These are phyloP conservation scores for Eretmocerus hayati DNA, from an alignment of 2,888 invertebrate species.

Conservation along the genomic window DNA sequence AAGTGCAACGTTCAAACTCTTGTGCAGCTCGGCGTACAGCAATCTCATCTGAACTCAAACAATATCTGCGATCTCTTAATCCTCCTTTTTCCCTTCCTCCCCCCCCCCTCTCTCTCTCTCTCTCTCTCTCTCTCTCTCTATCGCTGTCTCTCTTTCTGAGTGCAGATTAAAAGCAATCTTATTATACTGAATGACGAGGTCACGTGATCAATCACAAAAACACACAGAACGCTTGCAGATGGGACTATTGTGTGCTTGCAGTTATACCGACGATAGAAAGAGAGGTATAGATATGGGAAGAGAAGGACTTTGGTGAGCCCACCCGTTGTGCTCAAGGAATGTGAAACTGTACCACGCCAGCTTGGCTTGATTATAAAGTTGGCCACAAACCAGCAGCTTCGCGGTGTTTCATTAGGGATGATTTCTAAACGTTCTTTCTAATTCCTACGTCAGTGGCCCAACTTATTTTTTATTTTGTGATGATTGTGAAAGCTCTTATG, in stretches of 20 bases:
- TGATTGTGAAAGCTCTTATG: too few relatives aligned
- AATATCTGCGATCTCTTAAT: too few relatives aligned
- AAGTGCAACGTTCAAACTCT: too few relatives aligned
- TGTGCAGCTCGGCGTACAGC: too few relatives aligned
- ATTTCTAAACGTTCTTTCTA: conserved; percentile 21
- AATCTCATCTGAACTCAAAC: too few relatives aligned
- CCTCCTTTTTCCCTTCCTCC: too few relatives aligned
- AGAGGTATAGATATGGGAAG: conserved; percentile 24
- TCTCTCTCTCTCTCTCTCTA: conserved; percentile 1
- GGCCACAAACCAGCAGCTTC: neutral
- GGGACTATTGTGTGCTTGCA: too few relatives aligned
- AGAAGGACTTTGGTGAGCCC: conserved; percentile 24
- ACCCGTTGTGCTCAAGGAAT: conserved; percentile 45
- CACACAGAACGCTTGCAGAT: too few relatives aligned
- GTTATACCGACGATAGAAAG: too few relatives aligned
- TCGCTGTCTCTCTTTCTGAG: conserved; percentile 5
- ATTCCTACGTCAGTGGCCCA: too few relatives aligned
- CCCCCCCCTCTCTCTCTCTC: neutral
- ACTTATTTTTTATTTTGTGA: too few relatives aligned
- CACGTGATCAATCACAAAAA: conserved; percentile 46
- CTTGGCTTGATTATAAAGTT: too few relatives aligned
- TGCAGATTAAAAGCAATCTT: conserved; percentile 43
- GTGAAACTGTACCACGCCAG: conserved; percentile 41
- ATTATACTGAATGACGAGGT: conserved; percentile 45
- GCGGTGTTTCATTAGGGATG: conserved; percentile 18